Evolutionary conservation across 2,113 vertebrate genomes (phyloP).

Genomic region (Cichladusa arquata): DNA sequence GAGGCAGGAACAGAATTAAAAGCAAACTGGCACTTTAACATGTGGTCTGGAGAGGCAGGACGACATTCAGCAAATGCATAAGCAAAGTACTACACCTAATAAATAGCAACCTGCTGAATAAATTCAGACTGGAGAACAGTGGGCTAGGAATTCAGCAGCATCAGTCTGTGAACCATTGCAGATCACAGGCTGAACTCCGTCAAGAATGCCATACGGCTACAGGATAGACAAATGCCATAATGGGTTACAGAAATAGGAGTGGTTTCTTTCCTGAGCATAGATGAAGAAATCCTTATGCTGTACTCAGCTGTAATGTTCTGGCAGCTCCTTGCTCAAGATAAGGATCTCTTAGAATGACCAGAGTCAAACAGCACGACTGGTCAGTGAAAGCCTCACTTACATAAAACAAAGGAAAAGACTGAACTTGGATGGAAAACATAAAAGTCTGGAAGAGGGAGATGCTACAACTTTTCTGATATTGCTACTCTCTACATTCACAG

Average conservation of each 20-base stretch:
- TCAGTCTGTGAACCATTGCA: background rate
- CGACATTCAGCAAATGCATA: background rate
- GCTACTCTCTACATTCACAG: background rate
- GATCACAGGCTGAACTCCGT: background rate
- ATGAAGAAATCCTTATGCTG: background rate
- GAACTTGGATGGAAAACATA: background rate
- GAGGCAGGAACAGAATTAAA: background rate
- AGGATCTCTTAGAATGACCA: background rate
- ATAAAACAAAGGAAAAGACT: background rate
- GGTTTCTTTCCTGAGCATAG: background rate
- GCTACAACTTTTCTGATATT: background rate
- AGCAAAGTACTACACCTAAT: background rate
- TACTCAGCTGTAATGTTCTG: background rate
- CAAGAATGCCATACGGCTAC: background rate
- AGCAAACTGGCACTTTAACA: background rate
- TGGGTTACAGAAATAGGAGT: background rate
- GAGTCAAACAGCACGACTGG: background rate
- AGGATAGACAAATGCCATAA: background rate
- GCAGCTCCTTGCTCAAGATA: background rate
- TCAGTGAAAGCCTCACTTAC: background rate
- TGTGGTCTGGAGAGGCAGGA: background rate
- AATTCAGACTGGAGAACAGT: background rate
- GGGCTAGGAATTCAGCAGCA: background rate
- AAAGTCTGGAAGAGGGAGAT: background rate
- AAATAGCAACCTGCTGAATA: background rate